A percentile compares a stretch with the other conserved stretches of the same genome.
These are phyloP conservation scores for Cardinalis cardinalis DNA, from an alignment of 2,113 vertebrate species.

Conservation along the genomic window DNA sequence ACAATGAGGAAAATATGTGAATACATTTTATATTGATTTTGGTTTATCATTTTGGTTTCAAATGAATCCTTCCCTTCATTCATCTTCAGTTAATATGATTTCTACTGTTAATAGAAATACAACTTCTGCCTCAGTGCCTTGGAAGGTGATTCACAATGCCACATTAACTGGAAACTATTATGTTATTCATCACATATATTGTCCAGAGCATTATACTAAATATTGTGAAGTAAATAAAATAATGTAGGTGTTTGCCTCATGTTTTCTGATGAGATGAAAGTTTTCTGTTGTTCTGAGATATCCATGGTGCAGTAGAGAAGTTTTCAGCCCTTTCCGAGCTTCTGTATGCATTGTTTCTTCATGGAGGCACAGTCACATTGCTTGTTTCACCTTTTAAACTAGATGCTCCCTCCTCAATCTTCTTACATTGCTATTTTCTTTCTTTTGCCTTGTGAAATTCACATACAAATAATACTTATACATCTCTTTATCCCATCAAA, in stretches of 20 bases:
- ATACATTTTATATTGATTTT: not conserved
- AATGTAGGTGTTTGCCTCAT: not conserved
- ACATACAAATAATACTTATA: not conserved
- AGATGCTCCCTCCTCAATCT: not conserved
- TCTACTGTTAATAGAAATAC: constrained; percentile 2
- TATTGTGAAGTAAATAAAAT: constrained; percentile 1
- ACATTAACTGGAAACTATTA: not conserved
- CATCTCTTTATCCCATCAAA: not conserved
- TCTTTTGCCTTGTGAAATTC: not conserved
- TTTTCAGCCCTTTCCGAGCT: not conserved
- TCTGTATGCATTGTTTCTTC: not conserved
- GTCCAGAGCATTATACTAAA: not conserved
- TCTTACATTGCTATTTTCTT: not conserved
- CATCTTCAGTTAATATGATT: constrained; percentile 13
- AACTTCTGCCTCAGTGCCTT: not conserved
- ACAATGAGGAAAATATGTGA: not conserved
- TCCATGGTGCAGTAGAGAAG: not conserved
- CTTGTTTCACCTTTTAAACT: not conserved
- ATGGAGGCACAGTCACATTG: not conserved
- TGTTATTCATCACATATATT: not conserved
- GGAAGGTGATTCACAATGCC: not conserved
- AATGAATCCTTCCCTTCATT: not conserved
- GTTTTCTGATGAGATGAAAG: not conserved
- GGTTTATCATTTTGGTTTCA: not conserved
- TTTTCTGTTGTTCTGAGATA: not conserved